Evolutionary conservation across 2,888 invertebrate species (phyloP), one percentile per base, ranked within the genome.

Genomic region (Leptogaster cylindrica): DNA sequence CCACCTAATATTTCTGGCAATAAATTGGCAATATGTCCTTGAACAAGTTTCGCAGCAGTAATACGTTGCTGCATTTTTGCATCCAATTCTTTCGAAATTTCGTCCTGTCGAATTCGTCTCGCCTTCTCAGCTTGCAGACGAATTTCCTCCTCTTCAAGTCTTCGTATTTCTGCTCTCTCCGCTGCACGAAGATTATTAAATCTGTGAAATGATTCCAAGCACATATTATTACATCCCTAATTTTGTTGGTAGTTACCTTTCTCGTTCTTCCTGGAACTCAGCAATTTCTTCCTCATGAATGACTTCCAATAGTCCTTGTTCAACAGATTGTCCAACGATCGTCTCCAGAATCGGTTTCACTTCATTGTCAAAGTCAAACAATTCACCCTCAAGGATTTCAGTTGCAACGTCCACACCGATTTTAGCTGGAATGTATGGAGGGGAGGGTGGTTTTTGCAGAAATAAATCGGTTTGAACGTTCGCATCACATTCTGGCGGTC

Each of bases 221-320:
- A 20, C 8, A n/a, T 33, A 25, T 39, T 51, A 23, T 27, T 20
- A 39, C 27, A 18, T n/a, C n/a, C n/a, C n/a, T n/a, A n/a, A n/a
- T n/a, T 7, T 14, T 20, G 4, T 3, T 18, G 7, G 36, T 12
- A 71, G 74, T 70, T 74, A 80, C 81, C 78, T 76, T 71, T 80
- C 77, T 69, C 81, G 81, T 51, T 94, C 92, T 76, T 89, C 88
- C 68, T 90, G 84, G 72, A 96, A 82, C 23, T 90, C 87, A 3
- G 89, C 89, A 72, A 95, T 83, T 81, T 97, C 96, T 81, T 96
- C 95, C 79, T 97, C 96, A 79, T 96, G 94, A 73, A 95, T 86
- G 33, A 94, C 93, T 81, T 97, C 96, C 10, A 91, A 85, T 73
- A 96, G 83, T 50, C 94, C 89, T 83, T 95, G 94, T 79, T 96